Conservation (phyloP, 2,888 invertebrate species). For the Scaptomyza polygonia region DNA sequence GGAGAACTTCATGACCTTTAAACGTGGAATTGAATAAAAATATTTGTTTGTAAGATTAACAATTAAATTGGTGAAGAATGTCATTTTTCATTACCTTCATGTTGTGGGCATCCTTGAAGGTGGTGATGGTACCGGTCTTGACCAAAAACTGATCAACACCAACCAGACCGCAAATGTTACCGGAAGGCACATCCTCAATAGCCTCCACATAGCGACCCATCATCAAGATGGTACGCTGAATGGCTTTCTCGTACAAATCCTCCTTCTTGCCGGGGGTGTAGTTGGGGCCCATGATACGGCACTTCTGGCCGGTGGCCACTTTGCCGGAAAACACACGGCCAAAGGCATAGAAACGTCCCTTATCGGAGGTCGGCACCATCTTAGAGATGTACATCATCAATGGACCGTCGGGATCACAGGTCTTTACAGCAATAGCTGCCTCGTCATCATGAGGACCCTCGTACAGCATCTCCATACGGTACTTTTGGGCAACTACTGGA, state of each 20-base stretch:
- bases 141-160: slow-evolving; percentile 99
- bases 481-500: slow-evolving; percentile 99
- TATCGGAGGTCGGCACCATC: slow-evolving; percentile 99
- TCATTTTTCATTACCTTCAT: slow-evolving; percentile 87
- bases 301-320: slow-evolving; percentile 95
- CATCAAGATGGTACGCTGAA: slow-evolving; percentile 99
- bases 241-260: slow-evolving; percentile 99
- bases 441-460: slow-evolving; percentile 99
- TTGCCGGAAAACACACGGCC: slow-evolving; percentile 99
- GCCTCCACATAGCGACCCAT: slow-evolving; percentile 99
- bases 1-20: slow-evolving; percentile 99
- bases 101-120: slow-evolving; percentile 99
- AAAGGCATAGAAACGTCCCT: slow-evolving; percentile 99
- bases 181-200: slow-evolving; percentile 99
- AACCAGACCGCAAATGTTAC: slow-evolving; percentile 99
- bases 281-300: slow-evolving; percentile 99
- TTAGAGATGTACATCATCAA: slow-evolving; percentile 99
- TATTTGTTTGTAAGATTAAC: background rate
- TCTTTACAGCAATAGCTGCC: slow-evolving; percentile 95
- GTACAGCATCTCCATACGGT: slow-evolving; percentile 99
- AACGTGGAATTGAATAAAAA: background rate
- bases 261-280: slow-evolving; percentile 99
- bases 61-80: no score
- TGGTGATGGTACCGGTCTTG: slow-evolving; percentile 99
- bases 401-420: slow-evolving; percentile 97